phyloP scores from a whole-genome alignment of 2,888 invertebrate species.

The Hydriomena furcata region DNA sequence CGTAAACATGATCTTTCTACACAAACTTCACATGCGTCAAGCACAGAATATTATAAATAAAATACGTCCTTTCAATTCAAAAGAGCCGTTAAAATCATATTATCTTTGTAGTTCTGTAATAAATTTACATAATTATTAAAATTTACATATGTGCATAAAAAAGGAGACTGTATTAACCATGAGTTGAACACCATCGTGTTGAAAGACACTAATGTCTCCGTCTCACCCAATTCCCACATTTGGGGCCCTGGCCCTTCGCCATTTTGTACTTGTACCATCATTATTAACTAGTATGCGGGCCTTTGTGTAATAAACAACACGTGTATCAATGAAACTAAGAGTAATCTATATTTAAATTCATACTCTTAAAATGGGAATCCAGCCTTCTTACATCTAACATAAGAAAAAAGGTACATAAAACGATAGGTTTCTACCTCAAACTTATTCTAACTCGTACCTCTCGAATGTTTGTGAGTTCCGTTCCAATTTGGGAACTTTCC shows the following conservation, averaged over 20 bases:
- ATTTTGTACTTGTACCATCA: conserved; percentile 5
- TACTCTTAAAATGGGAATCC: too few species aligned
- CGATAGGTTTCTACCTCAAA: conserved; percentile 17
- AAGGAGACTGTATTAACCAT: too few species aligned
- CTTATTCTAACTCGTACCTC: conserved; percentile 37
- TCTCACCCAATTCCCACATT: conserved; percentile 22
- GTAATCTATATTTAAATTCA: too few species aligned
- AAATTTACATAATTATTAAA: too few species aligned
- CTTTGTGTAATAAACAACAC: background rate
- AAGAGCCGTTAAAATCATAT: too few species aligned
- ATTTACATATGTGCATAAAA: too few species aligned
- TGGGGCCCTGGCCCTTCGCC: conserved; percentile 14
- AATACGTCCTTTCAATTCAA: too few species aligned
- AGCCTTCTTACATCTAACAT: conserved; percentile 23
- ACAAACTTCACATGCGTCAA: too few species aligned
- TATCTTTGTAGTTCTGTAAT: background rate
- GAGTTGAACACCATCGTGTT: conserved; percentile 9
- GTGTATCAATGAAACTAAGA: too few species aligned
- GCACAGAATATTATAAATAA: too few species aligned
- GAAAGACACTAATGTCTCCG: conserved; percentile 16
- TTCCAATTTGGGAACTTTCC: conserved; percentile 23
- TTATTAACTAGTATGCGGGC: conserved; percentile 13
- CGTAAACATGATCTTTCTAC: too few species aligned
- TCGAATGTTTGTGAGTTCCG: conserved; percentile 22
- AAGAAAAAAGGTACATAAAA: conserved; percentile 21